Evolutionary conservation across 2,797 vertebrate species (phyloP).

Genomic region (Semaprochilodus insignis): DNA sequence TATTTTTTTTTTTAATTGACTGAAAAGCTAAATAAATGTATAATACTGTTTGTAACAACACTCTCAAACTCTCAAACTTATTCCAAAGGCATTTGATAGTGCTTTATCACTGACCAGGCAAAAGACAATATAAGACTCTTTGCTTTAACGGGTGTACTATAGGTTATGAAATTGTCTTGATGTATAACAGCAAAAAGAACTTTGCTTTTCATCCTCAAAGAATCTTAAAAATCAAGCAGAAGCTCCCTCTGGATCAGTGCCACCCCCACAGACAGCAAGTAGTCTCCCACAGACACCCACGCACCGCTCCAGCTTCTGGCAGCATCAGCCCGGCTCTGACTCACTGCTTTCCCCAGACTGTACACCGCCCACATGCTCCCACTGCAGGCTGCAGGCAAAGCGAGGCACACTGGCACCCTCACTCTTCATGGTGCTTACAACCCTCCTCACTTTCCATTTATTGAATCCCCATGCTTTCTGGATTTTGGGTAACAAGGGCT

Average conservation of each 20-base stretch:
- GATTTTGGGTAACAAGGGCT: background rate
- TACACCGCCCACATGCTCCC: constrained; percentile 14
- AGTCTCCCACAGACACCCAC: constrained; percentile 26
- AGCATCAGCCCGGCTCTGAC: constrained; percentile 6
- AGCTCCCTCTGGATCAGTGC: background rate
- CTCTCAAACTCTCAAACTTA: no score
- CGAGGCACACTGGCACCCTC: background rate
- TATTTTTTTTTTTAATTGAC: no score
- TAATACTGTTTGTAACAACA: no score
- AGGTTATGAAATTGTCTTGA: constrained; percentile 6
- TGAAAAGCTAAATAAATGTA: no score
- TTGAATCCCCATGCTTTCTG: constrained; percentile 8
- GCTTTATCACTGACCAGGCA: background rate
- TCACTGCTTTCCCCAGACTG: constrained; percentile 32
- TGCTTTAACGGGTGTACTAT: background rate
- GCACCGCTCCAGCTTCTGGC: background rate
- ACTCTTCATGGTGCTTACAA: background rate
- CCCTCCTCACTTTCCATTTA: background rate
- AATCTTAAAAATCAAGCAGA: background rate
- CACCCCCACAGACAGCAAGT: constrained; percentile 15
- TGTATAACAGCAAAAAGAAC: background rate
- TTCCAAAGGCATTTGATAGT: background rate
- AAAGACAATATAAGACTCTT: background rate
- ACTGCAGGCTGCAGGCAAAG: constrained; percentile 7
- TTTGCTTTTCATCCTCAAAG: constrained; percentile 27